Evolutionary conservation across 2,113 vertebrate species (phyloP).

Genomic region (Plotosus lineatus): DNA sequence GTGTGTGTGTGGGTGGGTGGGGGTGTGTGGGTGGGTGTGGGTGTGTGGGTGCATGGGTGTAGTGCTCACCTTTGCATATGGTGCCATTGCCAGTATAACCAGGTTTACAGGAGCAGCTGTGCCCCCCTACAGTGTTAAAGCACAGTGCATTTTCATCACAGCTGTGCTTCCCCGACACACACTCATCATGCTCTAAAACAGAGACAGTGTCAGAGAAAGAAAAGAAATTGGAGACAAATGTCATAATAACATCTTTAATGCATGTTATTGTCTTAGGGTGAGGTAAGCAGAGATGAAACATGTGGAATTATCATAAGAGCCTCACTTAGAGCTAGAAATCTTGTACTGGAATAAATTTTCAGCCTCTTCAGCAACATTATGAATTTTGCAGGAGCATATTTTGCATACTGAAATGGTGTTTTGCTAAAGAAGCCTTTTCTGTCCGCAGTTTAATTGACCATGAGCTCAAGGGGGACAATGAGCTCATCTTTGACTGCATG

Average conservation of each 20-base stretch:
- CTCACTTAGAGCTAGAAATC: not conserved
- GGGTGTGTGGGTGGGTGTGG: too few species aligned
- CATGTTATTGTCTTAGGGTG: not conserved
- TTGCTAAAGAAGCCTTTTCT: constrained; percentile 31
- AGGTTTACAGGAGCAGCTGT: constrained; percentile 95
- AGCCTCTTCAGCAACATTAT: not conserved
- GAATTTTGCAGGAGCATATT: not conserved
- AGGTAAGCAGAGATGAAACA: not conserved
- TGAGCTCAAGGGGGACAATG: constrained; percentile 52
- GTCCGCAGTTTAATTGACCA: constrained; percentile 51
- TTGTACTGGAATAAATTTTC: not conserved
- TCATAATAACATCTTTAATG: not conserved
- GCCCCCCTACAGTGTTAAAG: constrained; percentile 95
- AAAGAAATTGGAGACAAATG: constrained; percentile 14
- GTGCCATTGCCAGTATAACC: constrained; percentile 94
- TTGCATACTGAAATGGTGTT: not conserved
- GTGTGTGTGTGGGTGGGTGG: not conserved
- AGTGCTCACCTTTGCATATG: constrained; percentile 86
- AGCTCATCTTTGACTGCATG: constrained; percentile 52
- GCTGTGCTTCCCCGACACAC: constrained; percentile 87
- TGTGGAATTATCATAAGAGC: not conserved
- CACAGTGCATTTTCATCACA: constrained; percentile 94
- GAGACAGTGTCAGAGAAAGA: constrained; percentile 41
- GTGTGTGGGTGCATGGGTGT: not conserved
- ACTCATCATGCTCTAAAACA: constrained; percentile 92